phyloP scores from a whole-genome alignment of 2,888 invertebrate genomes.

The Spicauda simplicius region DNA sequence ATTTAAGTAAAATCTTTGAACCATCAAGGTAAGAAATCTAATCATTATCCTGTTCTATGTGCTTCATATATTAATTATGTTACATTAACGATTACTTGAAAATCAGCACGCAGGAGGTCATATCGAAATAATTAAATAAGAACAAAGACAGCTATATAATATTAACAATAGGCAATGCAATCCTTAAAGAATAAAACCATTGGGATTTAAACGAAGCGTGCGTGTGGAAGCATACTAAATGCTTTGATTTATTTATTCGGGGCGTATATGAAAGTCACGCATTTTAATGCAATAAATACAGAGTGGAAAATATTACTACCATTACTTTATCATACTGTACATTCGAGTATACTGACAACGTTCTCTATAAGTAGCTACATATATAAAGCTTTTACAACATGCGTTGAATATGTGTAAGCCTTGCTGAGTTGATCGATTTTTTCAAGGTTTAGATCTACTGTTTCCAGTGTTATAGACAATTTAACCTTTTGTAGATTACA shows the following conservation, averaged over 20 bases:
- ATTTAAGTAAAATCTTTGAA: too few relatives aligned
- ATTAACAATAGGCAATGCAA: slow-evolving; percentile 30
- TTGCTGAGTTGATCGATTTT: slow-evolving; percentile 5
- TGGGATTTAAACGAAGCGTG: slow-evolving; percentile 28
- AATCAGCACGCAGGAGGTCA: slow-evolving; percentile 11
- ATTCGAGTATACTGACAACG: slow-evolving; percentile 4
- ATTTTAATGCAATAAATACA: slow-evolving; percentile 35
- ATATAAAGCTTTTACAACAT: slow-evolving; percentile 3
- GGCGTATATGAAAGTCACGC: slow-evolving; percentile 34
- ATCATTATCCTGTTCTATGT: too few relatives aligned
- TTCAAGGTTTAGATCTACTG: slow-evolving; percentile 3
- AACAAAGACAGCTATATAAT: slow-evolving; percentile 23
- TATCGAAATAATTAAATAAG: slow-evolving; percentile 14
- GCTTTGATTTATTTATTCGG: slow-evolving; percentile 35
- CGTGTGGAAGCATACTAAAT: slow-evolving; percentile 36
- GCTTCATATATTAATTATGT: not conserved
- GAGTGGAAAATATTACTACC: slow-evolving; percentile 21
- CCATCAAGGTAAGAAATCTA: too few relatives aligned
- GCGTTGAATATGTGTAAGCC: not conserved
- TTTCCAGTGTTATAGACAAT: not conserved
- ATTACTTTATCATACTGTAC: slow-evolving; percentile 12
- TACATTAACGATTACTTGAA: slow-evolving; percentile 1
- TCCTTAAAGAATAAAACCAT: slow-evolving; percentile 33
- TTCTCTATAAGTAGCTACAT: slow-evolving; percentile 1
- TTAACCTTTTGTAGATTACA: not conserved